Conservation (phyloP, 2,113 vertebrate species). For the Tylochromis polylepis region DNA sequence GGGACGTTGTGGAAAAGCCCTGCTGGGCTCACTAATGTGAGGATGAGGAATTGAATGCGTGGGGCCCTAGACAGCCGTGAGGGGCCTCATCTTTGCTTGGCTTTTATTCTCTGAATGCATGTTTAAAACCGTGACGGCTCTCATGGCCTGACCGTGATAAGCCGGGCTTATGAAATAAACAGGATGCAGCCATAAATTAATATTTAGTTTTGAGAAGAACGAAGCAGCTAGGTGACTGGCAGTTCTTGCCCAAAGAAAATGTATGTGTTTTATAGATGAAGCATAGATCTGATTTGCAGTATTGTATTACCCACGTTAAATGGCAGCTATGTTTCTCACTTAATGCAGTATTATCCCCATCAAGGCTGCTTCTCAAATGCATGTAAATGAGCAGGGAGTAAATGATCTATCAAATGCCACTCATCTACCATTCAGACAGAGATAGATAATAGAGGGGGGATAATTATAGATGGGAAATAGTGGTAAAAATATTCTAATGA, state of each 20-base stretch:
- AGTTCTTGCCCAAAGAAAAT: neutral
- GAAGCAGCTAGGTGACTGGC: conserved; percentile 5
- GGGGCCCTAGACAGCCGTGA: conserved; percentile 14
- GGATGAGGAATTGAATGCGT: conserved; percentile 31
- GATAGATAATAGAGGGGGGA: conserved; percentile 52
- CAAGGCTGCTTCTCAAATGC: conserved; percentile 45
- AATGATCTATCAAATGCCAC: conserved; percentile 67
- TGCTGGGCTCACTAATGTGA: conserved; percentile 44
- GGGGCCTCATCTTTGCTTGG: conserved; percentile 15
- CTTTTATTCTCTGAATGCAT: conserved; percentile 28
- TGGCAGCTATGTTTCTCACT: conserved; percentile 14
- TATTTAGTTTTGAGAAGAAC: neutral
- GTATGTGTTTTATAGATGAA: neutral
- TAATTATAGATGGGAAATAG: conserved; percentile 51
- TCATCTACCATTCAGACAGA: conserved; percentile 55
- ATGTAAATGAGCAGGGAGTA: conserved; percentile 59
- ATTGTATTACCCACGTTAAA: conserved; percentile 20
- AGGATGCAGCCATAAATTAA: neutral
- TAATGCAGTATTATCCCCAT: conserved; percentile 31
- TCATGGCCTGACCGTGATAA: neutral
- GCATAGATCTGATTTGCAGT: neutral
- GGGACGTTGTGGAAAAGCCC: conserved; percentile 18
- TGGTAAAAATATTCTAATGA: conserved; percentile 63
- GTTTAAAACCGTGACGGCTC: conserved; percentile 26
- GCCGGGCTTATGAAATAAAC: neutral